Base-by-base conservation (phyloP, 2,888 invertebrate genomes). In the Gymnosoma rotundatum region DNA sequence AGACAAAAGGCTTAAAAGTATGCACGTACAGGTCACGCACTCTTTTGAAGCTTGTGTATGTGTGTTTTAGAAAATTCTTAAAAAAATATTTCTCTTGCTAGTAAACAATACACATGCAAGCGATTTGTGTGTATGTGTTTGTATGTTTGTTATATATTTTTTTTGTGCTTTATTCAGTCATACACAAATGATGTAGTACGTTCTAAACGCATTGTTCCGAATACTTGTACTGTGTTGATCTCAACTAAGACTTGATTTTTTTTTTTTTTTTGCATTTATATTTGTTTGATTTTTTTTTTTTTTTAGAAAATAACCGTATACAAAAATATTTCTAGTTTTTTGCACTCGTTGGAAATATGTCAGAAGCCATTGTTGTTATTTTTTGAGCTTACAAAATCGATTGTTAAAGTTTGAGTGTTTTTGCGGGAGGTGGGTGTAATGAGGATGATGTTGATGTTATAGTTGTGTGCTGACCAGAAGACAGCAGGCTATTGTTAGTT, bases 341-440 rank as follows among this genome's bases (percentile, higher is more conserved):
- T 66, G 66, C 74, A 63, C 42, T 72, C 61, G 32, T 82, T 72
- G 61, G 32, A 78, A 84, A 84, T 78, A 84, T 84, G 84, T 84
- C 84, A 82, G 84, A 81, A 84, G 81, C 84, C 84, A 81, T 81
- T 81, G 76, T 84, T 72, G 84, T 84, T 84, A 84, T 81, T 66
- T 74, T 84, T 84, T 64, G 54, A 84, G 82, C 82, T 84, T 78
- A 84, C 82, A 82, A 54, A 61, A 74, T 72, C 54, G 60, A 78
- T 78, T 69, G 69, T 78, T 69, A 54, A 38, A 67, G 52, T 54
- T 36, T 67, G 45, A 60, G 32, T 25, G 32, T n/a, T 18, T n/a
- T 52, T 52, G 16, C 14, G 54, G n/a, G 12, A 45, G 20, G 42
- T 42, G 42, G 52, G 20, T 14, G 60, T 73, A 32, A 20, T 69